These are phyloP conservation scores for Pharmacophagus antenor DNA, from an alignment of 2,888 invertebrate genomes.

Conservation along the genomic window DNA sequence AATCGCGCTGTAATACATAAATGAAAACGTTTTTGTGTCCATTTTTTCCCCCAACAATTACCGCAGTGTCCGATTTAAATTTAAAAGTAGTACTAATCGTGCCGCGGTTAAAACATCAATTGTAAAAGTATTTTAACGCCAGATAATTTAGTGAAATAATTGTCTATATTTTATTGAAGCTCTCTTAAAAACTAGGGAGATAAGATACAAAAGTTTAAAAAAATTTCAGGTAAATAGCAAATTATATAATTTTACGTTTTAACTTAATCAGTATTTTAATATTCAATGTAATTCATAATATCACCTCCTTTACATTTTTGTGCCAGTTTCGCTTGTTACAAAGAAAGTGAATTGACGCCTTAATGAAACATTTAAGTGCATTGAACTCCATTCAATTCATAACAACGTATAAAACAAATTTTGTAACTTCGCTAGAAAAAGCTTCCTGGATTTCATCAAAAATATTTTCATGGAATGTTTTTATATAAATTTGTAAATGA, in stretches of 20 bases:
- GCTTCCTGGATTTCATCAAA: slow-evolving; percentile 9
- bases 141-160: too few species aligned
- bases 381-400: slow-evolving; percentile 4
- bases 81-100: background rate
- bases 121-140: background rate
- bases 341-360: slow-evolving; percentile 3
- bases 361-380: slow-evolving; percentile 11
- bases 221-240: too few species aligned
- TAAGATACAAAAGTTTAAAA: too few species aligned
- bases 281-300: background rate
- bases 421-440: slow-evolving; percentile 2
- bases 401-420: slow-evolving; percentile 12
- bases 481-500: slow-evolving; percentile 18
- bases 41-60: slow-evolving; percentile 2
- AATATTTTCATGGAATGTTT: slow-evolving; percentile 9
- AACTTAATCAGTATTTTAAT: background rate
- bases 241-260: too few species aligned
- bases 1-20: slow-evolving; percentile 26
- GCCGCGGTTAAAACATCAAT: background rate
- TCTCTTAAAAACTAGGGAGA: too few species aligned
- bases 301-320: background rate
- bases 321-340: background rate
- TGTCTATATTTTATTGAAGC: too few species aligned
- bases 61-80: background rate
- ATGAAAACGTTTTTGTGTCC: background rate